Base-by-base conservation (phyloP, 2,888 invertebrate species). In the Megamerina dolium region DNA sequence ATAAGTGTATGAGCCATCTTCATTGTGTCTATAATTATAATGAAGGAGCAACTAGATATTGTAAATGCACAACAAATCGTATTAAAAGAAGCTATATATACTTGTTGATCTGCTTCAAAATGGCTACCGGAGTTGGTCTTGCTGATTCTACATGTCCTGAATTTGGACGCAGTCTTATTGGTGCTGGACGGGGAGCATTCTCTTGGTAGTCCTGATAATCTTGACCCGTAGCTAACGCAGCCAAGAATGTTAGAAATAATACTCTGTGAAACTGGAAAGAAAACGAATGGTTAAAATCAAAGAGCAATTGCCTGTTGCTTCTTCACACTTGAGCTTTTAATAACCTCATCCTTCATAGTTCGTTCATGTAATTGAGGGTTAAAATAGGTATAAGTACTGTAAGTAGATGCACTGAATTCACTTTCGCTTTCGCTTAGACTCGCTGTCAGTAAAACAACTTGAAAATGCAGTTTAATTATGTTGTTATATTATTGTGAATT, bases 1-100 rank as follows among this genome's bases (percentile, higher is more conserved):
- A 60, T 89, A 91, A 0, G 91, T 91, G 73, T 92, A 92, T 0
- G 89, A 89, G 41, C 89, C 89, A 63, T 89, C 89, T 66, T 89
- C 88, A 59, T 89, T 88, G 74, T 88, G 89, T 65, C 87, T 85
- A 70, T 2, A 40, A 16, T 14, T 5, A 41, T 13, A 44, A 14
- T 10, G 3, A 35, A 14, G n/a, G n/a, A n/a, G n/a, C 13, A 18
- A 31, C 9, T 42, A 16, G 1, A 29, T 12, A 31, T 9, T 5
- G n/a, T n/a, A 17, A n/a, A n/a, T n/a, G n/a, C n/a, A n/a, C n/a
- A n/a, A n/a, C n/a, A 37, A n/a, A 20, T 12, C 34, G 20, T 18
- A 9, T 27, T 21, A 5, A 23, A 27, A 19, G 1, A 10, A 18
- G 5, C 4, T 20, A 2, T 13, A 16, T 55, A 54, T 65, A 85